phyloP scores from a whole-genome alignment of 2,797 vertebrate genomes.

The Eupleurogrammus muticus region DNA sequence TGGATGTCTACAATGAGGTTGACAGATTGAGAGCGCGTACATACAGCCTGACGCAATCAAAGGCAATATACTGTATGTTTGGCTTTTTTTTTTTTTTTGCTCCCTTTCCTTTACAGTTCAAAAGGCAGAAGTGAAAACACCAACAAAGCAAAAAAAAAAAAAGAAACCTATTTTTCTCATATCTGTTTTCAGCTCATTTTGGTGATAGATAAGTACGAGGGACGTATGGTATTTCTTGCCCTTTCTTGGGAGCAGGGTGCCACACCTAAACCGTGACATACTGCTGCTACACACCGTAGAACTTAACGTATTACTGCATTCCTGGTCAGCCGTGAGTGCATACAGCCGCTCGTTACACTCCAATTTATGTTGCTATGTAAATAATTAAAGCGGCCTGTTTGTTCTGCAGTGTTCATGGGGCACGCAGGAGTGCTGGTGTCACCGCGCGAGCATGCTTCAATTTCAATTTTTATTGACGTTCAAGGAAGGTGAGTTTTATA shows the following conservation, averaged over 20 bases:
- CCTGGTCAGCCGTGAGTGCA: conserved; percentile 36
- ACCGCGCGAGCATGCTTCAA: conserved; percentile 9
- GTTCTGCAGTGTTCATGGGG: conserved; percentile 40
- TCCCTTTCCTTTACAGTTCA: conserved; percentile 31
- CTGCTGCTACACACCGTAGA: conserved; percentile 33
- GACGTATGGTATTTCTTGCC: conserved; percentile 48
- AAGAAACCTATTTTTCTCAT: not conserved
- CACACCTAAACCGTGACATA: conserved; percentile 52
- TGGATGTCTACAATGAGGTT: conserved; percentile 56
- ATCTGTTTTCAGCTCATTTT: conserved; percentile 27
- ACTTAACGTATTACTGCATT: conserved; percentile 43
- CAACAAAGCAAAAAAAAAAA: conserved; percentile 16
- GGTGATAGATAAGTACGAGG: conserved; percentile 51
- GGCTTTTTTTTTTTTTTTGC: conserved; percentile 28
- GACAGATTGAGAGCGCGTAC: conserved; percentile 76
- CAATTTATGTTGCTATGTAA: conserved; percentile 61
- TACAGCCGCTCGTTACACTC: conserved; percentile 34
- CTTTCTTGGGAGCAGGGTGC: conserved; percentile 45
- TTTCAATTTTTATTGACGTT: conserved; percentile 38
- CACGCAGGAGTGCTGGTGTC: conserved; percentile 20
- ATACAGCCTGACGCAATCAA: conserved; percentile 74
- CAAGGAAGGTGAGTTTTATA: conserved; percentile 29
- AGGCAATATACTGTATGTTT: conserved; percentile 53
- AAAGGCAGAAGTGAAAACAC: conserved; percentile 27
- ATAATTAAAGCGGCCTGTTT: conserved; percentile 67